phyloP scores from a whole-genome alignment of 2,888 invertebrate genomes.

The Thysanoteuthis rhombus region DNA sequence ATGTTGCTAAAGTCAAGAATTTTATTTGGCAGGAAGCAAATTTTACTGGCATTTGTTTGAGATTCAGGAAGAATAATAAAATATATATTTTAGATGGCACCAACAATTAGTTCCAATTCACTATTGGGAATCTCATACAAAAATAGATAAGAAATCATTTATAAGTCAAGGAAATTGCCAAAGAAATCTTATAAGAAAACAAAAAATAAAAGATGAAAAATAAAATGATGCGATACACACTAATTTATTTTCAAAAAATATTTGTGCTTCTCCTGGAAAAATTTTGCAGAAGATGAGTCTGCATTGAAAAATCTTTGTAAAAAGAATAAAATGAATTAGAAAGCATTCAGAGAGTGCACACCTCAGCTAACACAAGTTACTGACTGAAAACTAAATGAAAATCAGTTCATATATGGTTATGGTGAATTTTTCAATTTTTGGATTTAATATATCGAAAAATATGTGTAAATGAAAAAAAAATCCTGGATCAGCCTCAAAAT shows the following conservation, averaged over 20 bases:
- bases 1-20: no score
- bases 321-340: not conserved
- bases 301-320: not conserved
- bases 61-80: not conserved
- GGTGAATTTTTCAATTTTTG: no score
- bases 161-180: not conserved
- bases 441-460: no score
- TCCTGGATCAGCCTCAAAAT: no score
- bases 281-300: not conserved
- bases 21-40: no score
- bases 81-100: not conserved
- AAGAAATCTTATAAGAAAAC: not conserved
- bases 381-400: no score
- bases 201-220: not conserved
- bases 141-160: not conserved
- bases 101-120: not conserved
- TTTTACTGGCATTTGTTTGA: no score
- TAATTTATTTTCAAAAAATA: not conserved
- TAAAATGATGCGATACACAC: not conserved
- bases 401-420: no score
- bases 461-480: no score
- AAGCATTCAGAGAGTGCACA: no score
- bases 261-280: not conserved
- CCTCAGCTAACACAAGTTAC: no score
- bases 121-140: not conserved